Percentiles rank a stretch among this genome's conserved stretches.
These are phyloP conservation scores for Timema podura DNA, from an alignment of 2,888 invertebrate species.

Conservation along the genomic window DNA sequence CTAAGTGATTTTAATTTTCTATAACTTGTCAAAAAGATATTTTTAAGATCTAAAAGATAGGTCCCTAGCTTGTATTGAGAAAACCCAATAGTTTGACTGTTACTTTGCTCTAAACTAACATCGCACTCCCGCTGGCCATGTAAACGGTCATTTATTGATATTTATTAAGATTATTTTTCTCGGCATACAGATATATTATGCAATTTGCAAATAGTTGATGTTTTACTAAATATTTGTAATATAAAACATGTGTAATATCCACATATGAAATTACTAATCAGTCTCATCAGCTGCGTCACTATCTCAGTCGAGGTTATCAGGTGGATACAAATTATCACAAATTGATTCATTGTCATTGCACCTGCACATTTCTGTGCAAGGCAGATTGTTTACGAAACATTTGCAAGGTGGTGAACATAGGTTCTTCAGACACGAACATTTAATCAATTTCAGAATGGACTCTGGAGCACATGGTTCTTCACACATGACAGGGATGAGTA, in stretches of 20 bases:
- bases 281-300: no score
- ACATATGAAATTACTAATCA: background rate
- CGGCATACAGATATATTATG: background rate
- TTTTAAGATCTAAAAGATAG: background rate
- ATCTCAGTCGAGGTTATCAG: no score
- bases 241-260: background rate
- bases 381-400: no score
- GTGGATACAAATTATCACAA: no score
- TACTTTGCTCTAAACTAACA: background rate
- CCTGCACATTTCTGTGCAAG: no score
- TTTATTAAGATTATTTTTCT: no score
- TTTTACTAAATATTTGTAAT: background rate
- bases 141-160: no score
- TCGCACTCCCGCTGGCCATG: no score
- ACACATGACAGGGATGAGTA: slow-evolving; percentile 2
- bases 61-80: background rate
- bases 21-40: background rate
- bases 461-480: slow-evolving; percentile 7
- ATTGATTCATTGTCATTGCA: no score
- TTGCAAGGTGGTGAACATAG: background rate
- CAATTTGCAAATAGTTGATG: background rate
- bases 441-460: background rate
- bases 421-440: slow-evolving; percentile 1
- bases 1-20: background rate
- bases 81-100: background rate